phyloP scores from a whole-genome alignment of 2,113 vertebrate genomes.

The Cephalophus harveyi region DNA sequence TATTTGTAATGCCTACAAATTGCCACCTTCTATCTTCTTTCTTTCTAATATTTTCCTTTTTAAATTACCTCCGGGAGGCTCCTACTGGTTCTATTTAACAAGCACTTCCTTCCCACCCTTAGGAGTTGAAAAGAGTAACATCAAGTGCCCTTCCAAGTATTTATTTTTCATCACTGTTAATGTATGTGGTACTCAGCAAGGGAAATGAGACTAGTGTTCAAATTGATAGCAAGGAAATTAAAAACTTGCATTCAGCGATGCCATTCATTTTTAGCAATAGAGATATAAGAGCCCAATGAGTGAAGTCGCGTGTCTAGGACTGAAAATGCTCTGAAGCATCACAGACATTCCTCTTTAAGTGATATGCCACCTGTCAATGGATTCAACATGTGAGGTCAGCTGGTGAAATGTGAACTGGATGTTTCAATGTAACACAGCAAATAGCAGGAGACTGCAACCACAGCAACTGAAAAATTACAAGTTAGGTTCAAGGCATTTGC shows the following conservation, averaged over 20 bases:
- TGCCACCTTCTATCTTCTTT: slow-evolving; percentile 17
- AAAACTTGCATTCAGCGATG: not conserved
- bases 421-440: slow-evolving; percentile 33
- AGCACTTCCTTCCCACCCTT: not conserved
- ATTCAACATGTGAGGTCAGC: not conserved
- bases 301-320: not conserved
- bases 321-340: not conserved
- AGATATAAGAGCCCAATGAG: not conserved
- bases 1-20: slow-evolving; percentile 30
- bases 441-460: not conserved
- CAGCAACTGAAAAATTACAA: slow-evolving; percentile 61
- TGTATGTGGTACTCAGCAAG: not conserved
- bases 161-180: not conserved
- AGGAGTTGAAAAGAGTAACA: not conserved
- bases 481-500: slow-evolving; percentile 34
- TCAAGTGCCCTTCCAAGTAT: not conserved
- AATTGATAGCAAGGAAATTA: slow-evolving; percentile 15
- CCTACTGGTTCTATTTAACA: slow-evolving; percentile 23
- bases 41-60: slow-evolving; percentile 48
- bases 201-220: not conserved
- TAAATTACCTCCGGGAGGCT: slow-evolving; percentile 41
- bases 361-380: not conserved
- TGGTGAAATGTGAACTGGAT: slow-evolving; percentile 10
- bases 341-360: not conserved
- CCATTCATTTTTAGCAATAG: not conserved